Conservation (phyloP, 2,888 invertebrate species). For the Lordiphosa fenestrarum region DNA sequence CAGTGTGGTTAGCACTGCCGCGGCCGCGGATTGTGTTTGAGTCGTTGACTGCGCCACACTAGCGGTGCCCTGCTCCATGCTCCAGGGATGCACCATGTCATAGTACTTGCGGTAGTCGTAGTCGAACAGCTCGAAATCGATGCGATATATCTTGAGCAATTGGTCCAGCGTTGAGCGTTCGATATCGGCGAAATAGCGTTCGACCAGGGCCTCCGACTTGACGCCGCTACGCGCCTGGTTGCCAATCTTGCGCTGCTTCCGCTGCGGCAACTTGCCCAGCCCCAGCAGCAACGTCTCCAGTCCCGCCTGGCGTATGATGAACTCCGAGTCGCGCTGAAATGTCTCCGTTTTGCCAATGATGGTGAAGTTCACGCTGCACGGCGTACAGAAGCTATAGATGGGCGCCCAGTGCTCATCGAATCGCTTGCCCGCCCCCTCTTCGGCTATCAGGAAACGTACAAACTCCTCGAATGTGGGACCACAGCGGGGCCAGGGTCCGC, state of each 20-base stretch:
- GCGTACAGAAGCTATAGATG: slow-evolving; percentile 84
- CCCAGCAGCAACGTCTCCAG: slow-evolving; percentile 82
- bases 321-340: slow-evolving; percentile 83
- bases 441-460: slow-evolving; percentile 85
- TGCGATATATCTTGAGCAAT: slow-evolving; percentile 84
- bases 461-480: slow-evolving; percentile 87
- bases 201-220: slow-evolving; percentile 81
- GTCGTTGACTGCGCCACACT: slow-evolving; percentile 15
- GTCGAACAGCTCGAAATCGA: slow-evolving; percentile 87
- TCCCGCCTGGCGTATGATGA: slow-evolving; percentile 83
- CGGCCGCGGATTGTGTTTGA: neutral
- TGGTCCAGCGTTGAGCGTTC: slow-evolving; percentile 82
- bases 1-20: slow-evolving; percentile 10
- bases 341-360: slow-evolving; percentile 85
- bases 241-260: slow-evolving; percentile 82
- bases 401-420: slow-evolving; percentile 86
- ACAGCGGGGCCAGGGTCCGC: slow-evolving; percentile 62
- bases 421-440: slow-evolving; percentile 81
- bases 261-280: slow-evolving; percentile 81
- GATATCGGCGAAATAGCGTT: slow-evolving; percentile 83
- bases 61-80: slow-evolving; percentile 43
- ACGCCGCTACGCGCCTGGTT: slow-evolving; percentile 75
- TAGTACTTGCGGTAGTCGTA: slow-evolving; percentile 83
- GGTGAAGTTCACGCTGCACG: slow-evolving; percentile 85
- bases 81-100: slow-evolving; percentile 79